Evolutionary conservation across 2,888 invertebrate species (phyloP).

Genomic region (Campoplex nolae): DNA sequence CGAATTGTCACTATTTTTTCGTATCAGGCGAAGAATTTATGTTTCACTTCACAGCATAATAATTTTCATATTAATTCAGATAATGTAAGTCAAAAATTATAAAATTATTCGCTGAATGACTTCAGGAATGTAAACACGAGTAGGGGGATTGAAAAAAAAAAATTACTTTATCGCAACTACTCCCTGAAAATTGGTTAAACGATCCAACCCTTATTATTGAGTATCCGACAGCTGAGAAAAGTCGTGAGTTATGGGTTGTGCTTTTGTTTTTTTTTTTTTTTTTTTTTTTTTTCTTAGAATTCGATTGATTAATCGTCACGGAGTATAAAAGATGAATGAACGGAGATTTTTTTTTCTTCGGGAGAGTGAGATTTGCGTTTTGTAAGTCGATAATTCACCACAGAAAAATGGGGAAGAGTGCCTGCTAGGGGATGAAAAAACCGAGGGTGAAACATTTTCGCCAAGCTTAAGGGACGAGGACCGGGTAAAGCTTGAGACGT

Average conservation of each 20-base stretch:
- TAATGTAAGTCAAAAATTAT: neutral
- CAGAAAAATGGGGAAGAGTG: conserved; percentile 14
- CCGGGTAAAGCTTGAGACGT: neutral
- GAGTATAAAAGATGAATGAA: conserved; percentile 19
- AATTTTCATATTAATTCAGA: neutral
- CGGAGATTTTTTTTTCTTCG: neutral
- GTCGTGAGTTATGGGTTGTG: neutral
- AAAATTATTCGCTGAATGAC: neutral
- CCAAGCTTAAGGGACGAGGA: neutral
- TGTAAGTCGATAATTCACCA: conserved; percentile 38
- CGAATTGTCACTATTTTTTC: neutral
- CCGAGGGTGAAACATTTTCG: neutral
- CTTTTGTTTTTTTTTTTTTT: neutral
- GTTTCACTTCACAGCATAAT: neutral
- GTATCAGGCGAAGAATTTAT: neutral
- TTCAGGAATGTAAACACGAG: neutral
- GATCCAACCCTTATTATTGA: neutral
- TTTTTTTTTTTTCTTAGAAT: neutral
- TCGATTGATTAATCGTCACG: conserved; percentile 44
- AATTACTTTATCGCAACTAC: neutral
- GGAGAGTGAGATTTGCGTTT: conserved; percentile 19
- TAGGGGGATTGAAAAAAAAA: neutral
- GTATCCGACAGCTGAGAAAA: neutral
- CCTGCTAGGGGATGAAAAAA: conserved; percentile 16
- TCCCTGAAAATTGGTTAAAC: conserved; percentile 4